phyloP scores from a whole-genome alignment of 2,888 invertebrate genomes.

The Drosophila longiperda region DNA sequence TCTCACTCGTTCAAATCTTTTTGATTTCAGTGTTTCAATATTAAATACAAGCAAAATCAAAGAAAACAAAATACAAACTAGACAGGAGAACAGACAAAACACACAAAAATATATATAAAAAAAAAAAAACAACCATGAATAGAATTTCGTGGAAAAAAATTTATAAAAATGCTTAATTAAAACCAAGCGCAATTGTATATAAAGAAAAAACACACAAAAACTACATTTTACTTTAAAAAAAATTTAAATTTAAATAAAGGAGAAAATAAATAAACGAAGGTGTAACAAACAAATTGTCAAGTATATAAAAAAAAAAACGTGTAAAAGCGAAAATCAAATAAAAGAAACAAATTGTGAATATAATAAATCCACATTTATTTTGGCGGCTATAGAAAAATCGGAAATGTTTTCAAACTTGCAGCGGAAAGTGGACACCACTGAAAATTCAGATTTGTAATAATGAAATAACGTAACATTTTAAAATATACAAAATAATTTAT shows the following conservation, averaged over 20 bases:
- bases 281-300: slow-evolving; percentile 63
- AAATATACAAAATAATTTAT: slow-evolving; percentile 66
- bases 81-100: slow-evolving; percentile 2
- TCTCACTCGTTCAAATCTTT: slow-evolving; percentile 12
- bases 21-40: slow-evolving; percentile 38
- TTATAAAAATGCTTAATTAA: slow-evolving; percentile 19
- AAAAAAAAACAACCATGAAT: slow-evolving; percentile 23
- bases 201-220: slow-evolving; percentile 19
- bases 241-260: slow-evolving; percentile 45
- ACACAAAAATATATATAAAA: neutral
- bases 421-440: neutral
- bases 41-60: slow-evolving; percentile 38
- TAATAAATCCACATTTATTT: neutral
- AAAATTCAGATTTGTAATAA: neutral
- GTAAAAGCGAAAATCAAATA: slow-evolving; percentile 75
- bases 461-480: neutral
- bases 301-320: slow-evolving; percentile 58
- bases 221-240: slow-evolving; percentile 60
- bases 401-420: neutral
- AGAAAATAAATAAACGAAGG: slow-evolving; percentile 43
- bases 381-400: neutral
- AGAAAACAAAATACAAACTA: slow-evolving; percentile 29
- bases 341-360: slow-evolving; percentile 66
- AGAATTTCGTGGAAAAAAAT: slow-evolving; percentile 8
- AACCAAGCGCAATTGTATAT: slow-evolving; percentile 46